Evolutionary conservation across 2,888 invertebrate genomes (phyloP), one percentile per base, ranked within the genome.

Genomic region (Campaea margaritaria): DNA sequence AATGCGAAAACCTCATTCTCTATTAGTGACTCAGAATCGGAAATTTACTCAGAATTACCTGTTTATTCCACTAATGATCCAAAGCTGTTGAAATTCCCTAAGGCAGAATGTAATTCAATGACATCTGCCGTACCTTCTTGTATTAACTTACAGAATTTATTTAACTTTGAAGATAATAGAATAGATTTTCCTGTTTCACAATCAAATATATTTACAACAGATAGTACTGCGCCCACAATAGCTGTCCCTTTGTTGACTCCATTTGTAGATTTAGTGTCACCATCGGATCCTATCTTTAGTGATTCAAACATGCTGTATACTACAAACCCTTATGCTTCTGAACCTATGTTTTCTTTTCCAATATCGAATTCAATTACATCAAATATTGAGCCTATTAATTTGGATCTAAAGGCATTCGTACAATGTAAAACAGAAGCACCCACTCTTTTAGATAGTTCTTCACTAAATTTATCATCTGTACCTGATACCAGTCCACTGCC

Each of bases 11-110:
- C 31, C 11, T 45, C 49, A 13, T 10, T 31, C 1, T 2, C 34
- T 0, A 7, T 44, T 31, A 8, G 45, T 11, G 51, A 51, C 12
- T 41, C 34, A 9, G 15, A 16, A 0, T 7, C 11, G 3, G 34
- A 34, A 15, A 41, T 8, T 31, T 15, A 39, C 9, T 28, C 13
- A 38, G 50, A 41, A 13, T 1, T 5, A 39, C n/a, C 31, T 14
- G 8, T 28, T 28, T 27, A 31, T 9, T 31, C 14, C 14, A 3
- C 21, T 14, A 31, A 31, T 9, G 9, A 31, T 31, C 8, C 10
- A 10, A 31, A 31, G 31, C 48, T 12, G 3, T 52, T 57, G 2
- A 47, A 21, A 4, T 15, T 27, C 13, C 64, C 58, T 7, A 9
- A 55, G 0, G 13, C 34, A 39, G 16, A 42, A 9, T 28, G 51